Evolutionary conservation across 2,113 vertebrate genomes (phyloP).

Genomic region (Cairina moschata): DNA sequence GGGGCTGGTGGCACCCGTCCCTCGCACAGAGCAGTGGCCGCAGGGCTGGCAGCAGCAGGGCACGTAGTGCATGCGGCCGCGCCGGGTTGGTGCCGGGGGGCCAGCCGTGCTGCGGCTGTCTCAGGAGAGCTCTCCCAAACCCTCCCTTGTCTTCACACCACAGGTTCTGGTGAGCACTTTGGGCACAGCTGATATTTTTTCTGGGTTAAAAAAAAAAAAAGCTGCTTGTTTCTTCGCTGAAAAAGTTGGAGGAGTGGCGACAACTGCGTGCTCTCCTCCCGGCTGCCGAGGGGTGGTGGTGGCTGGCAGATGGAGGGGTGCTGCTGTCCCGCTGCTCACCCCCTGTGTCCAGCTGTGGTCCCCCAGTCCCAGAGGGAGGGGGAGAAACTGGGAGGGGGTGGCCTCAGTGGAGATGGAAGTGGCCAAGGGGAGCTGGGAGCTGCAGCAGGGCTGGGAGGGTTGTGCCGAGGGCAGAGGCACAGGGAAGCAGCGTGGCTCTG

Average conservation of each 20-base stretch:
- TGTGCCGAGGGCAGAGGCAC: too few relatives aligned
- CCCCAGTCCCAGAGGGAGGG: not conserved
- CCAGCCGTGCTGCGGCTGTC: fast-evolving
- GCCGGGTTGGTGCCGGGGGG: not conserved
- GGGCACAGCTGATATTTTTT: not conserved
- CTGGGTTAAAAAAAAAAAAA: not conserved
- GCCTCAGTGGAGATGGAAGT: too few relatives aligned
- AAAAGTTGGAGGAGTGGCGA: not conserved
- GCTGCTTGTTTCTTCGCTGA: not conserved
- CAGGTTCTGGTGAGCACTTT: not conserved
- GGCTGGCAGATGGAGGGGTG: not conserved
- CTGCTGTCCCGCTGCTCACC: not conserved
- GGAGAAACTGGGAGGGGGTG: not conserved
- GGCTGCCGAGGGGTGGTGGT: not conserved
- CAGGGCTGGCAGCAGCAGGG: fast-evolving
- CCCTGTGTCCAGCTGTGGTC: not conserved
- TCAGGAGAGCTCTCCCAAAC: not conserved
- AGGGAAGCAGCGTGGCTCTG: fast-evolving
- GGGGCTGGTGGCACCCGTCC: not conserved
- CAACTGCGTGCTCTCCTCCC: not conserved
- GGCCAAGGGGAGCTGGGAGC: too few relatives aligned
- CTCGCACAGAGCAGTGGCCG: fast-evolving
- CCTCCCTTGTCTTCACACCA: not conserved
- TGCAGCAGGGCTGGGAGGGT: not conserved
- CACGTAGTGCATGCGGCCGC: fast-evolving